A percentile compares a stretch with the other conserved stretches of the same genome.
Evolutionary conservation across 2,113 vertebrate genomes (phyloP).

Genomic region (Podarcis cretensis): DNA sequence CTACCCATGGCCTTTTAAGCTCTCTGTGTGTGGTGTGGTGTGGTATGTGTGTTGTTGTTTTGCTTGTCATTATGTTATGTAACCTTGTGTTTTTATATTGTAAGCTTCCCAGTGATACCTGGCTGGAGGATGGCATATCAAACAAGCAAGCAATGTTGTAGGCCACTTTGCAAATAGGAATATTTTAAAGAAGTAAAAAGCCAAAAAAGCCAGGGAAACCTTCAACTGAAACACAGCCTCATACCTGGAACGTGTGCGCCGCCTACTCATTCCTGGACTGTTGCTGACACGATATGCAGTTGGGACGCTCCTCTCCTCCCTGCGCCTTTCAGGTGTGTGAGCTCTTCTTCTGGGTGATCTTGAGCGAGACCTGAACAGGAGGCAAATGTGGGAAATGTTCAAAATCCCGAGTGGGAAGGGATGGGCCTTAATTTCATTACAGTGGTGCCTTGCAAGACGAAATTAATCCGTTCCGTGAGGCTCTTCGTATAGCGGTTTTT

Average conservation of each 20-base stretch:
- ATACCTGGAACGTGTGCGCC: constrained; percentile 88
- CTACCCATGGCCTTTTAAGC: too few relatives aligned
- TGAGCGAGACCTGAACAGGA: constrained; percentile 83
- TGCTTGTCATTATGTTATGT: too few relatives aligned
- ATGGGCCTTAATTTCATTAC: too few relatives aligned
- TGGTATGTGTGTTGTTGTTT: too few relatives aligned
- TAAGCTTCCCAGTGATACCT: too few relatives aligned
- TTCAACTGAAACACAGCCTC: not conserved
- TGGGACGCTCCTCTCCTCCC: constrained; percentile 82
- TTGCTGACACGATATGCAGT: constrained; percentile 84
- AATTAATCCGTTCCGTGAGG: too few relatives aligned
- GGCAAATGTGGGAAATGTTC: not conserved
- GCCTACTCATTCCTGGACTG: constrained; percentile 82
- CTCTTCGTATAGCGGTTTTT: too few relatives aligned
- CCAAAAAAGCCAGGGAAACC: not conserved
- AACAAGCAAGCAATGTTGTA: not conserved
- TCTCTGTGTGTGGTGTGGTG: too few relatives aligned
- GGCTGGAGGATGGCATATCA: too few relatives aligned
- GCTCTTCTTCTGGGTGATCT: constrained; percentile 86
- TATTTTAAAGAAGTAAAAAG: not conserved
- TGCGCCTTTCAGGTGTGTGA: constrained; percentile 81
- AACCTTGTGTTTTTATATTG: too few relatives aligned
- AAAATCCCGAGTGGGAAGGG: not conserved
- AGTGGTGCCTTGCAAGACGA: too few relatives aligned
- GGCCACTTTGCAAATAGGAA: not conserved